phyloP scores from a whole-genome alignment of 1,140 invertebrate genomes.

The Holcopasites calliopsidis region DNA sequence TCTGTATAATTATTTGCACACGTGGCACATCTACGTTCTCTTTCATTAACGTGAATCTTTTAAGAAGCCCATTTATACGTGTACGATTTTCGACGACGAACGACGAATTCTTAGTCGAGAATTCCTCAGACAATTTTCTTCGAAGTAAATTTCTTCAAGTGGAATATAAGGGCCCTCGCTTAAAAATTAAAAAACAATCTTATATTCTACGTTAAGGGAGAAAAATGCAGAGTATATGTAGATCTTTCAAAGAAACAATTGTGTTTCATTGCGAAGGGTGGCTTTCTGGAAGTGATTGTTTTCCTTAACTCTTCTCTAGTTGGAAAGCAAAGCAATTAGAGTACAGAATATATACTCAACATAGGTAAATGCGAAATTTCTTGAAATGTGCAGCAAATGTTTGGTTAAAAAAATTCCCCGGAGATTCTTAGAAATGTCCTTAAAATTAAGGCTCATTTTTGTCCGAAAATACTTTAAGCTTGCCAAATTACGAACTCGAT shows the following conservation, averaged over 20 bases:
- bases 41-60: background rate
- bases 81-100: background rate
- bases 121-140: background rate
- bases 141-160: constrained; percentile 43
- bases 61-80: too few species aligned
- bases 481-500: too few species aligned
- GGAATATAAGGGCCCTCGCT: constrained; percentile 63
- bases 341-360: background rate
- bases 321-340: background rate
- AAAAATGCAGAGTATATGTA: background rate
- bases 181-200: constrained; percentile 33
- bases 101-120: constrained; percentile 29
- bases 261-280: background rate
- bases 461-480: background rate
- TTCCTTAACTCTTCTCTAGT: background rate
- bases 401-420: background rate
- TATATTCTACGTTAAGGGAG: constrained; percentile 1
- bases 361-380: background rate
- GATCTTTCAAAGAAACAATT: background rate
- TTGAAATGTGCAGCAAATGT: background rate
- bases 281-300: background rate
- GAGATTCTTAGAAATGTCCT: background rate
- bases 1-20: constrained; percentile 9
- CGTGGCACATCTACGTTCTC: background rate
- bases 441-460: background rate